Conservation (phyloP, 1,140 invertebrate genomes). For the Phenacoccus solenopsis region DNA sequence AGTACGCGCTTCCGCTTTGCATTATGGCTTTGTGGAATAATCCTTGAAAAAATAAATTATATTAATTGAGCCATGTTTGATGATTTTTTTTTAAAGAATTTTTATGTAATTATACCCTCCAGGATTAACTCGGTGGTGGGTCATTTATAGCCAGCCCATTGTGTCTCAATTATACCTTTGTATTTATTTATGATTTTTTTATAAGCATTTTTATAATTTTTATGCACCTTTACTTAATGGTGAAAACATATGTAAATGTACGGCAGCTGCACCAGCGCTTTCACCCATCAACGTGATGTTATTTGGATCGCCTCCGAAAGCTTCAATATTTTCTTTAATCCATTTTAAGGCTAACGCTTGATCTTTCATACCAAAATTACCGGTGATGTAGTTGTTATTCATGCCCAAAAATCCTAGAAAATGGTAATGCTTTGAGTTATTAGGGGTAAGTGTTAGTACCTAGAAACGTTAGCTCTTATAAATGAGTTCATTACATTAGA, state of each 20-base stretch:
- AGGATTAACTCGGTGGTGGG: too few species aligned
- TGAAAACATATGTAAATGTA: slow-evolving; percentile 76
- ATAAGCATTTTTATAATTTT: slow-evolving; percentile 47
- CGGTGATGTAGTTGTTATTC: slow-evolving; percentile 38
- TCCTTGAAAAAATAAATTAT: too few species aligned
- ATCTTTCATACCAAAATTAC: slow-evolving; percentile 80
- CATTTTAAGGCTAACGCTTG: slow-evolving; percentile 80
- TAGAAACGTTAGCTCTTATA: slow-evolving; percentile 78
- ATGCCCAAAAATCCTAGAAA: slow-evolving; percentile 21
- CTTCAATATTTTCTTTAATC: slow-evolving; percentile 81
- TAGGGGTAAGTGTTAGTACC: slow-evolving; percentile 64
- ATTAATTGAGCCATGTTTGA: too few species aligned
- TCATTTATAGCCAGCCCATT: too few species aligned
- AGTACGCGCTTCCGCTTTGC: slow-evolving; percentile 49
- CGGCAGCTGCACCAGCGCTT: slow-evolving; percentile 75
- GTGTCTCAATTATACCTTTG: too few species aligned
- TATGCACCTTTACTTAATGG: slow-evolving; percentile 55
- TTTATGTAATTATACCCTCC: too few species aligned
- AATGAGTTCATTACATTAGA: slow-evolving; percentile 74
- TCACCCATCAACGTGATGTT: slow-evolving; percentile 90
- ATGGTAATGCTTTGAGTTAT: too few species aligned
- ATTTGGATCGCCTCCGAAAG: slow-evolving; percentile 84
- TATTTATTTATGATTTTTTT: too few species aligned
- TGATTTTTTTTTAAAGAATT: too few species aligned
- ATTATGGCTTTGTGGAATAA: slow-evolving; percentile 33